These are phyloP conservation scores for Nothocercus nigrocapillus DNA, from an alignment of 2,113 vertebrate genomes.

Conservation along the genomic window DNA sequence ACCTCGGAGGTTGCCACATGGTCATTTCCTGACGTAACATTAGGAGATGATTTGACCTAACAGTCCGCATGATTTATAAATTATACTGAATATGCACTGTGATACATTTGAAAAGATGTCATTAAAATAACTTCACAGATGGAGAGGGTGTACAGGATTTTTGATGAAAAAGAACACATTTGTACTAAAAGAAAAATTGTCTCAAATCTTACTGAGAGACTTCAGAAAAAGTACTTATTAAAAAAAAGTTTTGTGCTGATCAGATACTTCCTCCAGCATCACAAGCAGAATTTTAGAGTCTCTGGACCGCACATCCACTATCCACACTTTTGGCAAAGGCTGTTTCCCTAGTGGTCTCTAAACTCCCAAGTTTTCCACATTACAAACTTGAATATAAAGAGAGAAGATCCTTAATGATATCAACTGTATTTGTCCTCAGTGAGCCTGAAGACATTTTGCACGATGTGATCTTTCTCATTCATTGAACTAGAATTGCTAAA, in stretches of 20 bases:
- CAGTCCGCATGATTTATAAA: slow-evolving; percentile 56
- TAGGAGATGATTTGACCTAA: slow-evolving; percentile 34
- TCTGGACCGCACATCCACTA: neutral
- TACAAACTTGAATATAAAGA: neutral
- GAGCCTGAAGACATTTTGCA: neutral
- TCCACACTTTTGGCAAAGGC: neutral
- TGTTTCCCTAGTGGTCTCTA: neutral
- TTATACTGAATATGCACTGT: slow-evolving; percentile 54
- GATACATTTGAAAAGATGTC: slow-evolving; percentile 36
- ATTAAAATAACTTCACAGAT: slow-evolving; percentile 16
- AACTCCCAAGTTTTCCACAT: neutral
- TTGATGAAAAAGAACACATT: slow-evolving; percentile 5
- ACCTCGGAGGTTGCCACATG: slow-evolving; percentile 1
- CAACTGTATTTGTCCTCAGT: neutral
- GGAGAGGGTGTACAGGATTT: neutral
- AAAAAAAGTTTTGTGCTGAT: neutral
- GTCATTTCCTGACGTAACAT: neutral
- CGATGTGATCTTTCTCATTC: neutral
- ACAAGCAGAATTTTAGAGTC: neutral
- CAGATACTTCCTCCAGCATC: neutral
- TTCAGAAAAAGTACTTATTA: neutral
- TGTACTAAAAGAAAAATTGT: neutral
- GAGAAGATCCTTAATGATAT: neutral
- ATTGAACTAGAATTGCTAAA: neutral
- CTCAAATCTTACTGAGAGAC: neutral